These are phyloP conservation scores for Lycaon pictus DNA, from an alignment of 2,113 vertebrate genomes.

Conservation along the genomic window DNA sequence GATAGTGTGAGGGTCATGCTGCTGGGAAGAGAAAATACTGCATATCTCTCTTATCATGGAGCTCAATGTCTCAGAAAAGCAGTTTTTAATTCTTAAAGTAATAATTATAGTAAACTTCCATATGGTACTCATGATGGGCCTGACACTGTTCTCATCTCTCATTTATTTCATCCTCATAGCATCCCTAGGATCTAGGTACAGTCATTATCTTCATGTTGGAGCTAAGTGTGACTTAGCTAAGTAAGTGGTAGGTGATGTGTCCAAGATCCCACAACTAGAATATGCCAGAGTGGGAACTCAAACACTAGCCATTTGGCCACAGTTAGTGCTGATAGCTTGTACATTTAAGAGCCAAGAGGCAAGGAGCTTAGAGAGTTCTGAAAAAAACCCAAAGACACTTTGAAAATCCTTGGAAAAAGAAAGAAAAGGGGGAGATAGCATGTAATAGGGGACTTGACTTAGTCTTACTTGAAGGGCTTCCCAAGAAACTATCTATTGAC, in stretches of 20 bases:
- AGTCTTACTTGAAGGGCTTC: not conserved
- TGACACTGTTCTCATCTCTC: not conserved
- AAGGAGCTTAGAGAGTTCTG: not conserved
- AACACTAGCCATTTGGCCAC: not conserved
- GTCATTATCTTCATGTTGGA: not conserved
- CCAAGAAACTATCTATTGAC: not conserved
- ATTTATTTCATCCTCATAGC: not conserved
- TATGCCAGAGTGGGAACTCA: not conserved
- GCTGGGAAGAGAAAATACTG: not conserved
- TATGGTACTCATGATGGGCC: not conserved
- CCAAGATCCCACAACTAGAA: not conserved
- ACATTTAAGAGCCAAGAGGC: not conserved
- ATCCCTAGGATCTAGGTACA: not conserved
- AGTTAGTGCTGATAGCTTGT: not conserved
- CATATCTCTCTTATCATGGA: not conserved
- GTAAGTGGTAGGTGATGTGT: not conserved
- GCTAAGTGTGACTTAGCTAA: not conserved
- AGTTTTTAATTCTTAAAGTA: constrained; percentile 31
- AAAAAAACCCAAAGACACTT: not conserved
- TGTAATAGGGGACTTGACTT: not conserved
- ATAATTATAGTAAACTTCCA: not conserved
- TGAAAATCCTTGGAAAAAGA: not conserved
- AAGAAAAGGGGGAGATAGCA: not conserved
- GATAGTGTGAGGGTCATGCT: not conserved
- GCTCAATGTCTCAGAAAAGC: not conserved